These are phyloP conservation scores for Leptoclinus maculatus DNA, from an alignment of 2,797 vertebrate species.

Conservation along the genomic window DNA sequence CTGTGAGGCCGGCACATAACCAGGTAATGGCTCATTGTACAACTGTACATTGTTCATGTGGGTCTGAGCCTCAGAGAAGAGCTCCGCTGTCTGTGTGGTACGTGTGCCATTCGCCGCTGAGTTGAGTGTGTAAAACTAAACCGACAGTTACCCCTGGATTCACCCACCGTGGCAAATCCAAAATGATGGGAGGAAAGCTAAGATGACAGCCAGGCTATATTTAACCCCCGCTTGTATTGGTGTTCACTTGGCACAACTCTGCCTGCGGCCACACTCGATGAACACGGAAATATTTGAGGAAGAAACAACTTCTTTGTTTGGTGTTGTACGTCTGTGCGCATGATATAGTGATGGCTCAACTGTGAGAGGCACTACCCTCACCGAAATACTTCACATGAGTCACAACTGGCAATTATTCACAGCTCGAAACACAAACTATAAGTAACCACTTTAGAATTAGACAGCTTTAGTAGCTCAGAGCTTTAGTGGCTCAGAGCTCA, in stretches of 20 bases:
- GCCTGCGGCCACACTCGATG: constrained; percentile 17
- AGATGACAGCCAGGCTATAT: constrained; percentile 76
- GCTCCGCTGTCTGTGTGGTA: constrained; percentile 15
- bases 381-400: constrained; percentile 36
- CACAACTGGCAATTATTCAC: constrained; percentile 44
- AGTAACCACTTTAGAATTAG: constrained; percentile 48
- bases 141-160: constrained; percentile 70
- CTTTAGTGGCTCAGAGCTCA: constrained; percentile 41
- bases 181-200: constrained; percentile 68
- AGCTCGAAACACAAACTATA: constrained; percentile 34
- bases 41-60: neutral
- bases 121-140: constrained; percentile 69
- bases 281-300: constrained; percentile 19
- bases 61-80: neutral
- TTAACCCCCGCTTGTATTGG: constrained; percentile 60
- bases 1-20: constrained; percentile 47
- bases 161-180: constrained; percentile 68
- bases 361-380: constrained; percentile 11
- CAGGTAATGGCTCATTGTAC: constrained; percentile 63
- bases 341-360: constrained; percentile 7
- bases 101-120: constrained; percentile 52
- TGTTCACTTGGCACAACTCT: constrained; percentile 60
- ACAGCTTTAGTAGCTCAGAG: constrained; percentile 32
- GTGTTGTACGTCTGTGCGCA: constrained; percentile 1
- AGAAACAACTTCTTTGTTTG: constrained; percentile 5